Evolutionary conservation across 2,113 vertebrate species (phyloP).

Genomic region (Marcusenius ussheri): DNA sequence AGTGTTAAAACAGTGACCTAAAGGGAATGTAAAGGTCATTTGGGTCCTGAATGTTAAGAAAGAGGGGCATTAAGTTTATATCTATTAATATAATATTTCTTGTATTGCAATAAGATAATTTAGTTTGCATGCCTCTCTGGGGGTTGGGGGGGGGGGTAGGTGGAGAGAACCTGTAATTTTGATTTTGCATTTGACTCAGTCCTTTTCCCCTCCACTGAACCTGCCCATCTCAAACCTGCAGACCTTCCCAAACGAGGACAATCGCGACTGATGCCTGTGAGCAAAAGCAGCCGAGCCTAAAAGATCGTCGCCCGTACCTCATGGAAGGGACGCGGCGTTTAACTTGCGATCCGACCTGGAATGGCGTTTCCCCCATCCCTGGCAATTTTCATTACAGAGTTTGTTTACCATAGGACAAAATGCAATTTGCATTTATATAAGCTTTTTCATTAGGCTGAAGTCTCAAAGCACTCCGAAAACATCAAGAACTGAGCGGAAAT

Average conservation of each 20-base stretch:
- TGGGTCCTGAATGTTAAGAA: not conserved
- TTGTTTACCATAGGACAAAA: slow-evolving; percentile 62
- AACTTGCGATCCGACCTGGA: slow-evolving; percentile 55
- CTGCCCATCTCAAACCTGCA: not conserved
- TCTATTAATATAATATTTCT: not conserved
- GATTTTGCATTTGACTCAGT: not conserved
- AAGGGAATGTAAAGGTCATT: not conserved
- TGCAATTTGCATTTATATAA: slow-evolving; percentile 73
- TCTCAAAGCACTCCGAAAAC: slow-evolving; percentile 52
- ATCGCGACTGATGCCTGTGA: too few relatives aligned
- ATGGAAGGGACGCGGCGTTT: slow-evolving; percentile 37
- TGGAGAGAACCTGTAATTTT: not conserved
- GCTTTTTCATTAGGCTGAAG: slow-evolving; percentile 64
- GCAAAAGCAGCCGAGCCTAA: not conserved
- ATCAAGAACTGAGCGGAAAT: slow-evolving; percentile 53
- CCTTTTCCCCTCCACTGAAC: not conserved
- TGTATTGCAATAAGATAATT: not conserved
- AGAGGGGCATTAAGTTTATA: not conserved
- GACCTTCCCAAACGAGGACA: not conserved
- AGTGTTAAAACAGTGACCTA: not conserved
- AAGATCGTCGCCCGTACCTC: not conserved
- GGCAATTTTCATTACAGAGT: slow-evolving; percentile 58
- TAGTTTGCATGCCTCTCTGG: not conserved
- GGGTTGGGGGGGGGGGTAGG: too few relatives aligned
- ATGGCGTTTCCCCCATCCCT: slow-evolving; percentile 42